phyloP scores from a whole-genome alignment of 1,140 invertebrate genomes.

The Drosophila yakuba region DNA sequence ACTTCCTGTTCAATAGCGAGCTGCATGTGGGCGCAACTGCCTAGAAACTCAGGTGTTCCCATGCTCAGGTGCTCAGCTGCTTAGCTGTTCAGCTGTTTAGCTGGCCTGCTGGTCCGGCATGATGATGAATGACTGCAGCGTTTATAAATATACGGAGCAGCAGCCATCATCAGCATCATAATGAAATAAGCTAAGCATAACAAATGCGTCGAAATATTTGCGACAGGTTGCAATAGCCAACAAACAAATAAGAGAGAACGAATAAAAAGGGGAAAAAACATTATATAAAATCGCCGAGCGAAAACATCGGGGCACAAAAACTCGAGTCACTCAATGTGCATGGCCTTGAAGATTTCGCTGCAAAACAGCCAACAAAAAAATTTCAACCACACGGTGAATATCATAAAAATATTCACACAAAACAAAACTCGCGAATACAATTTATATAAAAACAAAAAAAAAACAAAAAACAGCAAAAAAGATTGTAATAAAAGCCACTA shows the following conservation, averaged over 20 bases:
- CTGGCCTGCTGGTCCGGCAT: conserved; percentile 14
- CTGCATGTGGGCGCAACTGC: conserved; percentile 63
- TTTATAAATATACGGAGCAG: conserved; percentile 67
- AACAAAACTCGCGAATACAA: conserved; percentile 43
- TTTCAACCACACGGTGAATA: conserved; percentile 42
- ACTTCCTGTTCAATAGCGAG: conserved; percentile 60
- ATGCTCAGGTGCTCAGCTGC: conserved; percentile 15
- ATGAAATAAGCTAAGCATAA: conserved; percentile 81
- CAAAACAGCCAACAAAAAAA: conserved; percentile 35
- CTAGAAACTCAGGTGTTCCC: conserved; percentile 16
- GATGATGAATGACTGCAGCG: conserved; percentile 80
- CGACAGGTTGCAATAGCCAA: conserved; percentile 73
- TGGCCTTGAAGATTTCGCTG: conserved; percentile 79
- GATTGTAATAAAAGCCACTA: conserved; percentile 72
- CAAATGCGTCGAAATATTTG: conserved; percentile 82
- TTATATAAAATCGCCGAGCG: conserved; percentile 69
- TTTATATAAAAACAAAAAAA: not conserved
- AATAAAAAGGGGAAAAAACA: conserved; percentile 45
- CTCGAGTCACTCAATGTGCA: conserved; percentile 70
- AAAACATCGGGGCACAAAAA: conserved; percentile 60
- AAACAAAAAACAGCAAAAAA: conserved; percentile 17
- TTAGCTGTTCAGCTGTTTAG: conserved; percentile 1
- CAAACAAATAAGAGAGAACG: conserved; percentile 31
- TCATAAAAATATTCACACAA: conserved; percentile 60
- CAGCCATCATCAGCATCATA: conserved; percentile 48